A percentile compares a stretch with the other conserved stretches of the same genome.
Conservation (phyloP, 2,888 invertebrate species). For the Schrankia costaestrigalis region DNA sequence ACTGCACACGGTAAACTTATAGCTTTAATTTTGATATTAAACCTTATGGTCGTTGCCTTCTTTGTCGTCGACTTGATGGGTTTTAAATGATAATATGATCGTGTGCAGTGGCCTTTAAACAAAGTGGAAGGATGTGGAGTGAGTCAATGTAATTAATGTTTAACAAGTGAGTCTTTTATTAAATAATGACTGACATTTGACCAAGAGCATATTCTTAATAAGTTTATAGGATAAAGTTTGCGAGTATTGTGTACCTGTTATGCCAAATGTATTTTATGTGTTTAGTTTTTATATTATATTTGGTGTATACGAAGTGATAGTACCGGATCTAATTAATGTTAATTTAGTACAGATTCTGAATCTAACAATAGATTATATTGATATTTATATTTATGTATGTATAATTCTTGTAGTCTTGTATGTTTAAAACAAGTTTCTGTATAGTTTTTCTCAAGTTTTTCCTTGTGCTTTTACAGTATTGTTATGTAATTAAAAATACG, state of each 20-base stretch:
- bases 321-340: slow-evolving; percentile 11
- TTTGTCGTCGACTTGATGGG: no score
- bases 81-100: slow-evolving; percentile 2
- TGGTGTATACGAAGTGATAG: no score
- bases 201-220: slow-evolving; percentile 5
- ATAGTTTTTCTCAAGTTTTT: slow-evolving; percentile 12
- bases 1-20: slow-evolving; percentile 12
- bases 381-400: no score
- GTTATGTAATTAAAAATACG: slow-evolving; percentile 3
- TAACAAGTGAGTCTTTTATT: slow-evolving; percentile 9
- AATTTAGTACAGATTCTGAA: no score
- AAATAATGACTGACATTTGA: slow-evolving; percentile 13
- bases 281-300: no score
- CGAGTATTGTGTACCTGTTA: slow-evolving; percentile 5
- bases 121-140: slow-evolving; percentile 1
- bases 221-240: neutral
- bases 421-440: no score
- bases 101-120: slow-evolving; percentile 5
- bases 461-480: slow-evolving; percentile 4
- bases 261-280: no score
- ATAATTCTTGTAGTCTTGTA: no score
- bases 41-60: no score
- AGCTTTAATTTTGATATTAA: slow-evolving; percentile 22
- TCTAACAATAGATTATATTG: no score
- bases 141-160: slow-evolving; percentile 12